phyloP scores from a whole-genome alignment of 2,113 vertebrate species.

The Alaudala cheleensis region DNA sequence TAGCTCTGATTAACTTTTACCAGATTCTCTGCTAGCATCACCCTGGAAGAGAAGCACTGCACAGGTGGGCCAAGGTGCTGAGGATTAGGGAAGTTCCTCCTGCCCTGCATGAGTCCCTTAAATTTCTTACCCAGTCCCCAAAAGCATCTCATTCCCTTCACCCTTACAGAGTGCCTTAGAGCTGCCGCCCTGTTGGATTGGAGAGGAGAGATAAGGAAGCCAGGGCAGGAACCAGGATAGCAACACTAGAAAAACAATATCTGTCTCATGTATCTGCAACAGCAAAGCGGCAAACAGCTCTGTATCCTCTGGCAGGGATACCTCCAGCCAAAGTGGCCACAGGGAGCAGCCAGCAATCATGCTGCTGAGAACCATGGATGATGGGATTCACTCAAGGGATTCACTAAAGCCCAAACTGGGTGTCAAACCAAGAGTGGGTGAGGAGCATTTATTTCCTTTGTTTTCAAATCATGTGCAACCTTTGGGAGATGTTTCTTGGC shows the following conservation, averaged over 20 bases:
- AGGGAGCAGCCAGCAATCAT: background rate
- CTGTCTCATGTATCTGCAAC: background rate
- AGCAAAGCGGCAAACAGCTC: background rate
- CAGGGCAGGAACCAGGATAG: background rate
- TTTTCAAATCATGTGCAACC: conserved; percentile 30
- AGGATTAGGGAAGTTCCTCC: background rate
- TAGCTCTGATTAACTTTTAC: background rate
- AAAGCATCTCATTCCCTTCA: background rate
- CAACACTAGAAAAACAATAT: background rate
- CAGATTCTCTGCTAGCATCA: background rate
- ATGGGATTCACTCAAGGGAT: background rate
- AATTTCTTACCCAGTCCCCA: background rate
- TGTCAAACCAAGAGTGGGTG: background rate
- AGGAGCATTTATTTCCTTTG: conserved; percentile 32
- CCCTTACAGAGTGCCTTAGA: background rate
- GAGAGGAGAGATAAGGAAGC: background rate
- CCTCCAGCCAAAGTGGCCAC: background rate
- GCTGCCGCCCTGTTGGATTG: background rate
- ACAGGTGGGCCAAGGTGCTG: background rate
- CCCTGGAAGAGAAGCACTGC: background rate
- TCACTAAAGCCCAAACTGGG: background rate
- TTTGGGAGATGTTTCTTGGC: conserved; percentile 40
- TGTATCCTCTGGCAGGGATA: background rate
- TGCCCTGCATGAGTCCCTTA: background rate
- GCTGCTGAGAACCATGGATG: fast-evolving